Percentiles rank a stretch among this genome's conserved stretches.
Evolutionary conservation across 2,113 vertebrate genomes (phyloP).

Genomic region (Rhizomys pruinosus): DNA sequence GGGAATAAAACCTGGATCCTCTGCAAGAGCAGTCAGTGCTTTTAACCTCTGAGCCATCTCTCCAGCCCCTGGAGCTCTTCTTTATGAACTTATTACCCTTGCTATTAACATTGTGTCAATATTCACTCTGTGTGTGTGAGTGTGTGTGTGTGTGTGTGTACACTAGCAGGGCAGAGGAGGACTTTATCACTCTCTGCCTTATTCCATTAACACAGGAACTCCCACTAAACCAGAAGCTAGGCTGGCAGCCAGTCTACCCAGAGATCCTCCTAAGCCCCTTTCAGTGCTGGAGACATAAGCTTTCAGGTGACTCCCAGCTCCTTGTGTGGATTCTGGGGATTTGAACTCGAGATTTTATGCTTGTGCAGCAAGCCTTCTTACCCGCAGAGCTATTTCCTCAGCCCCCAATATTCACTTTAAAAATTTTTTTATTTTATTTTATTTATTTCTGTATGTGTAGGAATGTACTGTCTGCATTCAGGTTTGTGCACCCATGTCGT

Average conservation of each 20-base stretch:
- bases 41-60: too few relatives aligned
- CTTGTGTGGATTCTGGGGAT: not conserved
- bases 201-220: not conserved
- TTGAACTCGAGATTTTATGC: not conserved
- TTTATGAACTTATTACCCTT: not conserved
- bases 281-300: not conserved
- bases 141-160: not conserved
- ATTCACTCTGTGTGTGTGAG: not conserved
- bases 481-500: too few relatives aligned
- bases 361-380: not conserved
- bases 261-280: not conserved
- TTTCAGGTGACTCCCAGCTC: not conserved
- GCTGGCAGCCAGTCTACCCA: too few relatives aligned
- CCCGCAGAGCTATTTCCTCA: too few relatives aligned
- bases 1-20: too few relatives aligned
- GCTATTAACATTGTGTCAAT: not conserved
- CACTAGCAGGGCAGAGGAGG: not conserved
- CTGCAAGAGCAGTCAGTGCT: too few relatives aligned
- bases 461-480: not conserved
- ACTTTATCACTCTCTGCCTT: not conserved
- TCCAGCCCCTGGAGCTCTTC: not conserved
- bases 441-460: too few relatives aligned
- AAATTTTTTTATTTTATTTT: conserved; percentile 3
- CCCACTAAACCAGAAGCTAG: too few relatives aligned
- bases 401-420: not conserved